Evolutionary conservation across 2,113 vertebrate species (phyloP).

Genomic region (Chlorodrepanis virens): DNA sequence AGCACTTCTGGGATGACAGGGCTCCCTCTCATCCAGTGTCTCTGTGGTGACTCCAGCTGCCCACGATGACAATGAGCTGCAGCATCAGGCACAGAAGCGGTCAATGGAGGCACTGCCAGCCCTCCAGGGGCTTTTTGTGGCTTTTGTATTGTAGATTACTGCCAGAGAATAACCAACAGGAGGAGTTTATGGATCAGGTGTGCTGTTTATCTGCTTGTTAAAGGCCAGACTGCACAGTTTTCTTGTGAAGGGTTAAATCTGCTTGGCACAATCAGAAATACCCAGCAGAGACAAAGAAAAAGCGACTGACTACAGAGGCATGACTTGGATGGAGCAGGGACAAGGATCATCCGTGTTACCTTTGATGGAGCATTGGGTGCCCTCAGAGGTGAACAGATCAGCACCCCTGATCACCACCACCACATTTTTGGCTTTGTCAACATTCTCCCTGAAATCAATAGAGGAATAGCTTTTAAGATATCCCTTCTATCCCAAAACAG

Average conservation of each 20-base stretch:
- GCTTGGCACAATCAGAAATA: not conserved
- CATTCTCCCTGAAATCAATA: not conserved
- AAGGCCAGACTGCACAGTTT: not conserved
- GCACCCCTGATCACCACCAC: not conserved
- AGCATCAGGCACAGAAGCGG: not conserved
- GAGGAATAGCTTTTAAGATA: not conserved
- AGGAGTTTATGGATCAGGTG: not conserved
- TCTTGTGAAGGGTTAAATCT: not conserved
- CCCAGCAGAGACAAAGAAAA: not conserved
- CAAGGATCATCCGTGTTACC: not conserved
- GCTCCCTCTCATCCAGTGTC: not conserved
- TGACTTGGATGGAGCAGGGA: not conserved
- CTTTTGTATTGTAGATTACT: not conserved
- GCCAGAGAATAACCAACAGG: not conserved
- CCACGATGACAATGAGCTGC: not conserved
- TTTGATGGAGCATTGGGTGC: fast-evolving
- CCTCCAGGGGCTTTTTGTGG: not conserved
- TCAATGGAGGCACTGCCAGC: not conserved
- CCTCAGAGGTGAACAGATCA: not conserved
- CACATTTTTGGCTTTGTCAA: not conserved
- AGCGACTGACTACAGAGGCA: fast-evolving
- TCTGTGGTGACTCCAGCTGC: not conserved
- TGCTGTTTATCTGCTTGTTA: not conserved
- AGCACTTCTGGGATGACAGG: not conserved
- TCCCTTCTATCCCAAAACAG: not conserved